Evolutionary conservation across 2,113 vertebrate genomes (phyloP), one percentile per base, ranked within the genome.

Genomic region (Vulpes vulpes): DNA sequence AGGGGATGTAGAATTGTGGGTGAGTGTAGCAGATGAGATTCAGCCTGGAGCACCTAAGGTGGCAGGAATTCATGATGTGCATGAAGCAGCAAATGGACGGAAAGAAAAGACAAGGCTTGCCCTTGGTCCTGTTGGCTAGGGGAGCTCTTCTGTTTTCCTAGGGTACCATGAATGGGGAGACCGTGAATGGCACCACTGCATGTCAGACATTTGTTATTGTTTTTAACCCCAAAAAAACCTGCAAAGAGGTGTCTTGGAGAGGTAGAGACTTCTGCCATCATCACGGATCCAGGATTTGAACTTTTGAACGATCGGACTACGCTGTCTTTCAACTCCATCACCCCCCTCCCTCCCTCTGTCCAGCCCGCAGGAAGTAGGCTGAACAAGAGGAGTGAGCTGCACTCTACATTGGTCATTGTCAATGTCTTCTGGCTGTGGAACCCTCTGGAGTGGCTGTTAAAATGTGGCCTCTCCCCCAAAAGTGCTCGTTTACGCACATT

Each of bases 1-100:
- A 78, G 32, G 6, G 73, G 8, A 59, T 2, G 0, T 3, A 3
- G 35, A 43, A 14, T 3, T 55, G 4, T 30, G 51, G 15, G 1
- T 11, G 32, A 32, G 92, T 35, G 16, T 49, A n/a, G 23, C 35
- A 1, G 22, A 35, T 14, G 25, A 64, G 3, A 14, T 27, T 8
- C 62, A 59, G 15, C 35, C 22, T 65, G 76, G 23, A 20, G 32
- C 6, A 7, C 25, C 22, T 6, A 35, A 60, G 14, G 38, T 76
- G 67, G 32, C 0, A 5, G 5, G 17, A 38, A 49, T 32, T 69
- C 62, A 1, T 38, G 71, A 35, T 30, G 12, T 64, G 22, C n/a
- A 27, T 1, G 67, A 30, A 55, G 49, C 38, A 57, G 49, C 62
- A 4, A 4, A 15, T 25, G 49, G 32, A 51, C 1, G 2, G 71